A percentile compares a stretch with the other conserved stretches of the same genome.
Evolutionary conservation across 2,797 vertebrate genomes (phyloP).

Genomic region (Coccyzus lansbergi): DNA sequence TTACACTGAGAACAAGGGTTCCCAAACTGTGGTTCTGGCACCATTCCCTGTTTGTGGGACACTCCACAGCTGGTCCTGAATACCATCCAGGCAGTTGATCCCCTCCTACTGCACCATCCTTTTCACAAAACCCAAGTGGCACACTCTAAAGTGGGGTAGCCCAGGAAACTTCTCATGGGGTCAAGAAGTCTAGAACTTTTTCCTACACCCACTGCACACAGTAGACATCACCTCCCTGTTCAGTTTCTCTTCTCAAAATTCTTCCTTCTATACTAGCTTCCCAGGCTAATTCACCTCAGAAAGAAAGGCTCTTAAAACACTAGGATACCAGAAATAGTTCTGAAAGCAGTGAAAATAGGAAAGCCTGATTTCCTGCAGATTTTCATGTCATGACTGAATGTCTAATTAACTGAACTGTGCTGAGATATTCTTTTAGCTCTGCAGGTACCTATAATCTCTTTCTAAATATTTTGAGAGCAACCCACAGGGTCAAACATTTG

Average conservation of each 20-base stretch:
- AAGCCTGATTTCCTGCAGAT: not conserved
- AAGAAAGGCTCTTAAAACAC: not conserved
- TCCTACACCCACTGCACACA: not conserved
- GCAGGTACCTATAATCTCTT: not conserved
- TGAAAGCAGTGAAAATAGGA: not conserved
- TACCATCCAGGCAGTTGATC: not conserved
- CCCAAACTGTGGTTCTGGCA: not conserved
- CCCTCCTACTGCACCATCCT: not conserved
- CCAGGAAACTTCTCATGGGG: not conserved
- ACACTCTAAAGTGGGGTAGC: not conserved
- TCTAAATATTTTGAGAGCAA: constrained; percentile 6
- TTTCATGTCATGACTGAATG: not conserved
- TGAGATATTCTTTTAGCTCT: not conserved
- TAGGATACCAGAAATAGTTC: not conserved
- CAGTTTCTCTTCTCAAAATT: not conserved
- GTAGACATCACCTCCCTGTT: not conserved
- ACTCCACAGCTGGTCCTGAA: not conserved
- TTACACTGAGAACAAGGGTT: not conserved
- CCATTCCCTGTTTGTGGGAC: not conserved
- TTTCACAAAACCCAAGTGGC: not conserved
- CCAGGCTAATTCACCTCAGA: not conserved
- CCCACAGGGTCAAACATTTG: not conserved
- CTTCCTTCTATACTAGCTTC: not conserved
- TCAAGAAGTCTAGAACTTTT: not conserved
- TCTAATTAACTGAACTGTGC: not conserved